Conservation (phyloP, 2,797 vertebrate species). For the Sebastes minor region DNA sequence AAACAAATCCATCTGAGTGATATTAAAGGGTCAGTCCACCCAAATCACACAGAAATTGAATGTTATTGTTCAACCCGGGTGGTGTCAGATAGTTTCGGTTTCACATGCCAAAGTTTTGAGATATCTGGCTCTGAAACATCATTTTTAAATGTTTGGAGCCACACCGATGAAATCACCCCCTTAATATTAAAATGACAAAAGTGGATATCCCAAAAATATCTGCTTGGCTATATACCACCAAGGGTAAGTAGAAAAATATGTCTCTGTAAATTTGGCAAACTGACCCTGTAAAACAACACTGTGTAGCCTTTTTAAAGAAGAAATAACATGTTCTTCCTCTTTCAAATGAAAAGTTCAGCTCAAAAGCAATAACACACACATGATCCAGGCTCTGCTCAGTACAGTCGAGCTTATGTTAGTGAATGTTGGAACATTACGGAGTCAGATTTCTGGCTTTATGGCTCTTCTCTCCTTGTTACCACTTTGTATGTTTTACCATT, state of each 20-base stretch:
- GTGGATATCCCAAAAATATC: background rate
- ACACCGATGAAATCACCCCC: background rate
- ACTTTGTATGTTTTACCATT: background rate
- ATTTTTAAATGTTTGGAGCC: background rate
- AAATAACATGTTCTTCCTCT: background rate
- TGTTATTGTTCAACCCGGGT: background rate
- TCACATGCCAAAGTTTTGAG: background rate
- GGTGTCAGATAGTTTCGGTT: background rate
- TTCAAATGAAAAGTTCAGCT: background rate
- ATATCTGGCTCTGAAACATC: background rate
- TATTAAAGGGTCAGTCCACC: slow-evolving; percentile 6
- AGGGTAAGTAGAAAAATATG: background rate
- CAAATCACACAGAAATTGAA: background rate
- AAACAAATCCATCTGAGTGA: slow-evolving; percentile 18
- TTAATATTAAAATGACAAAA: background rate
- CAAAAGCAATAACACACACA: background rate
- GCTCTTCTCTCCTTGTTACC: background rate
- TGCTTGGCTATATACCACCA: background rate
- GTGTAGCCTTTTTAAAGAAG: background rate
- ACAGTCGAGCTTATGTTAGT: background rate
- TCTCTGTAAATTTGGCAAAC: background rate
- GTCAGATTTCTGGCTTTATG: background rate
- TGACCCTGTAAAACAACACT: background rate
- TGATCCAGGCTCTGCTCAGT: background rate
- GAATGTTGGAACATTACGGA: background rate